These are phyloP conservation scores for Nomada ruficornis DNA, from an alignment of 2,888 invertebrate genomes.

Conservation along the genomic window DNA sequence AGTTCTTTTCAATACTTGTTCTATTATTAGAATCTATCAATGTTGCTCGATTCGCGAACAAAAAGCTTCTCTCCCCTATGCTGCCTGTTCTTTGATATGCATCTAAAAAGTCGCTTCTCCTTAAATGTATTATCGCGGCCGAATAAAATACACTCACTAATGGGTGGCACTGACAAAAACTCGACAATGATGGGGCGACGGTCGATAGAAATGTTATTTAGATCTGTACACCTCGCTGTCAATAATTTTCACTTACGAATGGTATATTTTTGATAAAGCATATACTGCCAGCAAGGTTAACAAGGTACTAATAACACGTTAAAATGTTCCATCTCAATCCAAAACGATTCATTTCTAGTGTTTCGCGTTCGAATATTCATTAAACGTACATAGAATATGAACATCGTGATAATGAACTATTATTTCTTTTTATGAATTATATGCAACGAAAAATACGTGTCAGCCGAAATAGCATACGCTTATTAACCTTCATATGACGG, in stretches of 20 bases:
- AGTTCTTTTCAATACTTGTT: constrained; percentile 49
- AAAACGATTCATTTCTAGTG: background rate
- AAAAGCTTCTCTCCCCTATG: constrained; percentile 37
- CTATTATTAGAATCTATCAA: constrained; percentile 52
- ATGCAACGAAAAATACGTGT: constrained; percentile 34
- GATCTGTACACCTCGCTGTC: constrained; percentile 4
- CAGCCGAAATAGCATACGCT: constrained; percentile 11
- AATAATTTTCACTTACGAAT: constrained; percentile 39
- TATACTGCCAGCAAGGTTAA: constrained; percentile 50
- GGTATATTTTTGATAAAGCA: constrained; percentile 44
- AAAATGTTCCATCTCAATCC: constrained; percentile 14
- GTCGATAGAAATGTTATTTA: constrained; percentile 38
- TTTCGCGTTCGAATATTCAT: background rate
- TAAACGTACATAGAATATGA: background rate
- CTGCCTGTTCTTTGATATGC: constrained; percentile 53
- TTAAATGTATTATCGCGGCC: constrained; percentile 44
- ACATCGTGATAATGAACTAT: background rate
- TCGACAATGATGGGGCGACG: constrained; percentile 22
- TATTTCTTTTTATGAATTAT: background rate
- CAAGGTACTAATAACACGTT: constrained; percentile 39
- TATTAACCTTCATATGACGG: constrained; percentile 48
- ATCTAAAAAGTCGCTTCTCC: constrained; percentile 51
- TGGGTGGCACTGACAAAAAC: constrained; percentile 33
- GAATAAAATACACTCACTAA: constrained; percentile 37
- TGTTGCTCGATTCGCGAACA: constrained; percentile 54